phyloP scores from a whole-genome alignment of 64 coral and sea anemone species.

The Montipora efflorescens region DNA sequence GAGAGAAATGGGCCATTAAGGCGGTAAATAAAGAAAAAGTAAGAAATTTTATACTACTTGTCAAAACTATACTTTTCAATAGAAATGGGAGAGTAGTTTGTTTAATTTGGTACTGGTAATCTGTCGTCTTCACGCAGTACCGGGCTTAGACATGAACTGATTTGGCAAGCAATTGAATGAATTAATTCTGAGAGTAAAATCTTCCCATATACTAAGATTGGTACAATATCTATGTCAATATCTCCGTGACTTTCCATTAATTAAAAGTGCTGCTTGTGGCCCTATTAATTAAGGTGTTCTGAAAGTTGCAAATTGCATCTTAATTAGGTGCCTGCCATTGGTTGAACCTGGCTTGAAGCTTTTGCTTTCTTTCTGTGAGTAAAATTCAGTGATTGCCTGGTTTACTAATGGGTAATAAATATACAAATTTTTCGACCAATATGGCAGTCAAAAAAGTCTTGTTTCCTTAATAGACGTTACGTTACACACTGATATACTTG shows the following conservation, averaged over 20 bases:
- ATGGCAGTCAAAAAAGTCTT: too few relatives aligned
- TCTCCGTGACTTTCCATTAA: background rate
- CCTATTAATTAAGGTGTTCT: background rate
- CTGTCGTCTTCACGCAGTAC: too few relatives aligned
- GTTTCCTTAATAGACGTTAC: too few relatives aligned
- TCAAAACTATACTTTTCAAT: background rate
- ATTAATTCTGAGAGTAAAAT: too few relatives aligned
- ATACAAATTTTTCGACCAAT: too few relatives aligned
- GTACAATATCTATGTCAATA: background rate
- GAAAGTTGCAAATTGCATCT: background rate
- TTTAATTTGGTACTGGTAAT: too few relatives aligned
- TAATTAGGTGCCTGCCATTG: background rate
- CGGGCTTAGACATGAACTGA: too few relatives aligned
- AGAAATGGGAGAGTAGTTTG: background rate
- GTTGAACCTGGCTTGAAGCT: background rate
- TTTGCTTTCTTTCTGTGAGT: background rate
- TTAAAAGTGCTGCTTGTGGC: background rate
- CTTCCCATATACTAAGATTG: too few relatives aligned
- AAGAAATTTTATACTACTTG: conserved; percentile 37
- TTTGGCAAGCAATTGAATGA: too few relatives aligned
- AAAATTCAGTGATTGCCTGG: too few relatives aligned
- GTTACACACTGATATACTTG: too few relatives aligned
- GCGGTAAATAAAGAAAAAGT: conserved; percentile 99
- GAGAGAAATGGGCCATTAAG: conserved; percentile 86
- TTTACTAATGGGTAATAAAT: too few relatives aligned